These are phyloP conservation scores for Papilio dardanus DNA, from an alignment of 1,140 invertebrate genomes.

Conservation along the genomic window DNA sequence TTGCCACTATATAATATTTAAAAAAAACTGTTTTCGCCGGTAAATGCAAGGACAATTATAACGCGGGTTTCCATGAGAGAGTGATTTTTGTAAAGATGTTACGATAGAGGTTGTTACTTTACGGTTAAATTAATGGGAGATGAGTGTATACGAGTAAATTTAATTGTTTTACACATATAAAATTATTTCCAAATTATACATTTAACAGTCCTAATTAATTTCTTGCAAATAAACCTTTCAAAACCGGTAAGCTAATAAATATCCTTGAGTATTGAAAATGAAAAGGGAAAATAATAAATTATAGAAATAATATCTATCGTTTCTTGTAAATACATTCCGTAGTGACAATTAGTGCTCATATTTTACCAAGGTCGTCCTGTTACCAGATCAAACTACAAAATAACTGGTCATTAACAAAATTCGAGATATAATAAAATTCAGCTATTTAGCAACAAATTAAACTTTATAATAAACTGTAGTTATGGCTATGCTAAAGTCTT, in stretches of 20 bases:
- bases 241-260: not conserved
- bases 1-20: no score
- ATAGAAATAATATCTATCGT: not conserved
- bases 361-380: constrained; percentile 10
- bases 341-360: constrained; percentile 13
- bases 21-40: no score
- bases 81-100: no score
- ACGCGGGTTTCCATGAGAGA: no score
- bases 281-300: not conserved
- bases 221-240: no score
- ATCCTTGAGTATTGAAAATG: not conserved
- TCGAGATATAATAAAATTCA: not conserved
- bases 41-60: no score
- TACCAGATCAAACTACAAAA: constrained; percentile 1
- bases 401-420: constrained; percentile 15
- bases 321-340: not conserved
- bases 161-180: no score
- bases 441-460: constrained; percentile 25
- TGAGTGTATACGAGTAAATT: no score
- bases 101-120: no score
- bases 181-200: no score
- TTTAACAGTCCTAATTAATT: no score
- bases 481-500: constrained; percentile 23
- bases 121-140: no score
- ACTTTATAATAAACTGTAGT: constrained; percentile 1